These are phyloP conservation scores for Rhinogobius similis DNA, from an alignment of 2,113 vertebrate genomes.

Conservation along the genomic window DNA sequence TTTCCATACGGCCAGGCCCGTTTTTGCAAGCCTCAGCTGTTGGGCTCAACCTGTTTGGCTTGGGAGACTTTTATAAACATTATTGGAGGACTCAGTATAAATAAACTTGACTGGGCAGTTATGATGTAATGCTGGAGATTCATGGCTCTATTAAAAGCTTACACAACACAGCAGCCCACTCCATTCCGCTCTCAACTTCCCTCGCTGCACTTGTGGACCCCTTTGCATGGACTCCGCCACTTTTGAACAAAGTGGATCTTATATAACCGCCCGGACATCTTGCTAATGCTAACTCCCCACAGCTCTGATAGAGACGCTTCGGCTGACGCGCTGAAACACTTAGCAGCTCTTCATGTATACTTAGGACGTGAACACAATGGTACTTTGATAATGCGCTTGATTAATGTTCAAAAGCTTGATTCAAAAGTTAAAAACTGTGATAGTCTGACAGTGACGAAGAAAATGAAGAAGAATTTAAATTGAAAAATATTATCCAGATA, in stretches of 20 bases:
- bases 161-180: conserved; percentile 55
- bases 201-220: conserved; percentile 54
- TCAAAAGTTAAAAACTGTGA: too few species aligned
- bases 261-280: conserved; percentile 39
- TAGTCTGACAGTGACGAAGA: too few species aligned
- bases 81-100: conserved; percentile 39
- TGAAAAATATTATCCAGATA: too few species aligned
- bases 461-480: too few species aligned
- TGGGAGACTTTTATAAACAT: conserved; percentile 40
- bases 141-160: conserved; percentile 55
- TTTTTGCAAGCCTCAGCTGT: conserved; percentile 3
- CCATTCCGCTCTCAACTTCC: too few species aligned
- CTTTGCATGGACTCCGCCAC: too few species aligned
- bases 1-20: conserved; percentile 31
- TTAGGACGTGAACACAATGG: conserved; percentile 9
- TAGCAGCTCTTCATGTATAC: conserved; percentile 32
- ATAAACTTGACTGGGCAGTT: conserved; percentile 45
- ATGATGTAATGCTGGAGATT: conserved; percentile 58
- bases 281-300: conserved; percentile 34
- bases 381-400: conserved; percentile 33
- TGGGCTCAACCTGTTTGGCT: conserved; percentile 19
- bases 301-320: conserved; percentile 37
- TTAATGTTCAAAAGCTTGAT: conserved; percentile 38
- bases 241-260: conserved; percentile 57
- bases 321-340: conserved; percentile 50